Percentiles rank a stretch among this genome's conserved stretches.
phyloP scores from a whole-genome alignment of 1,140 invertebrate genomes.

The Sitodiplosis mosellana region DNA sequence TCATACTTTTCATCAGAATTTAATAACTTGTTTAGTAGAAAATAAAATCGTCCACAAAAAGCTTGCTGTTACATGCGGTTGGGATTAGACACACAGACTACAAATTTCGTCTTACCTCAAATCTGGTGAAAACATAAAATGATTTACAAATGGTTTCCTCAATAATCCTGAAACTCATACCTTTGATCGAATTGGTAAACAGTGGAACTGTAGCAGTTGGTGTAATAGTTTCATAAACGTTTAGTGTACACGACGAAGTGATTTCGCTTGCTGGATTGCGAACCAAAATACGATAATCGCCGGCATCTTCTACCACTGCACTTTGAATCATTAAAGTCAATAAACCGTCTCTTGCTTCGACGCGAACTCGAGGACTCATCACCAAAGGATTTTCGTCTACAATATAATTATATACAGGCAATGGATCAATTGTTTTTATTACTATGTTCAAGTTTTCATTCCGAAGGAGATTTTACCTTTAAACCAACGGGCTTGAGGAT shows the following conservation, averaged over 20 bases:
- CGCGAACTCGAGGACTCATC: slow-evolving; percentile 25
- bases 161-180: slow-evolving; percentile 8
- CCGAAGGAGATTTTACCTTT: slow-evolving; percentile 38
- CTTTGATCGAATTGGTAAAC: slow-evolving; percentile 23
- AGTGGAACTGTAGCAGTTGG: slow-evolving; percentile 15
- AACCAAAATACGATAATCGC: slow-evolving; percentile 40
- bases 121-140: background rate
- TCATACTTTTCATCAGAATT: too few relatives aligned
- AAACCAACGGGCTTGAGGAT: slow-evolving; percentile 54
- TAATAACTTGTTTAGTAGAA: too few relatives aligned
- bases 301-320: slow-evolving; percentile 32
- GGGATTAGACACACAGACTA: background rate
- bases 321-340: slow-evolving; percentile 42
- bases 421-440: too few relatives aligned
- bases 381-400: slow-evolving; percentile 31
- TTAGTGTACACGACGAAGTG: slow-evolving; percentile 19
- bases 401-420: too few relatives aligned
- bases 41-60: too few relatives aligned
- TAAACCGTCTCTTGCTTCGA: slow-evolving; percentile 35
- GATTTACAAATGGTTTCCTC: too few relatives aligned
- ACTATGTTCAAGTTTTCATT: slow-evolving; percentile 20
- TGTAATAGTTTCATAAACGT: slow-evolving; percentile 17
- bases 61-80: too few relatives aligned
- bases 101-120: background rate
- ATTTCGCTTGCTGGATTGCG: slow-evolving; percentile 31